These are phyloP conservation scores for Mallotus villosus DNA, from an alignment of 2,797 vertebrate genomes.

Conservation along the genomic window DNA sequence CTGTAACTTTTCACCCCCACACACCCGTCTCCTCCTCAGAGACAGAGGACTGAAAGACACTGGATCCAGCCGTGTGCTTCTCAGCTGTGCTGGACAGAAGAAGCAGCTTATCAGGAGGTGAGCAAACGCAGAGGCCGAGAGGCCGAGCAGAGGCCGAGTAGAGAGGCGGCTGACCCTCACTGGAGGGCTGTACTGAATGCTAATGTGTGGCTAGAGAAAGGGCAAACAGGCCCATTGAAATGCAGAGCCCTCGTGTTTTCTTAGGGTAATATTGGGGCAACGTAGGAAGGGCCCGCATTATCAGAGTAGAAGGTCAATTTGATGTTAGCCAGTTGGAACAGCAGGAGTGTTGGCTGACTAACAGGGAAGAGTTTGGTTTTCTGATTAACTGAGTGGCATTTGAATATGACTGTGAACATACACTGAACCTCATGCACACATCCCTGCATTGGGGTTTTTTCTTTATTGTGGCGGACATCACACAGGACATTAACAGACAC, in stretches of 20 bases:
- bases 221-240: slow-evolving; percentile 78
- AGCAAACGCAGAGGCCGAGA: slow-evolving; percentile 59
- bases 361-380: slow-evolving; percentile 57
- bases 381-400: slow-evolving; percentile 39
- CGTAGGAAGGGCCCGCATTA: slow-evolving; percentile 65
- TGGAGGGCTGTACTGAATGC: slow-evolving; percentile 69
- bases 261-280: slow-evolving; percentile 76
- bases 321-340: slow-evolving; percentile 64
- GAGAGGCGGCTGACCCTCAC: slow-evolving; percentile 44
- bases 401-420: slow-evolving; percentile 44
- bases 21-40: slow-evolving; percentile 42
- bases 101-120: slow-evolving; percentile 67
- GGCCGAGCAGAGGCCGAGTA: slow-evolving; percentile 48
- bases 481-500: too few relatives aligned
- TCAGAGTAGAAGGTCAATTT: slow-evolving; percentile 67
- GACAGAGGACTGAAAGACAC: slow-evolving; percentile 53
- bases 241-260: slow-evolving; percentile 77
- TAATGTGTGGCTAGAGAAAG: slow-evolving; percentile 72
- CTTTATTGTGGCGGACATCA: neutral
- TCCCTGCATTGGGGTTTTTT: slow-evolving; percentile 26
- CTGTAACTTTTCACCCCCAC: slow-evolving; percentile 68
- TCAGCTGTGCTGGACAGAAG: slow-evolving; percentile 55
- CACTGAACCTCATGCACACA: slow-evolving; percentile 31
- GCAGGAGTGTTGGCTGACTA: slow-evolving; percentile 47
- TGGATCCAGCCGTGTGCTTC: slow-evolving; percentile 73